These are phyloP conservation scores for Thecophora atra DNA, from an alignment of 2,888 invertebrate genomes.

Conservation along the genomic window DNA sequence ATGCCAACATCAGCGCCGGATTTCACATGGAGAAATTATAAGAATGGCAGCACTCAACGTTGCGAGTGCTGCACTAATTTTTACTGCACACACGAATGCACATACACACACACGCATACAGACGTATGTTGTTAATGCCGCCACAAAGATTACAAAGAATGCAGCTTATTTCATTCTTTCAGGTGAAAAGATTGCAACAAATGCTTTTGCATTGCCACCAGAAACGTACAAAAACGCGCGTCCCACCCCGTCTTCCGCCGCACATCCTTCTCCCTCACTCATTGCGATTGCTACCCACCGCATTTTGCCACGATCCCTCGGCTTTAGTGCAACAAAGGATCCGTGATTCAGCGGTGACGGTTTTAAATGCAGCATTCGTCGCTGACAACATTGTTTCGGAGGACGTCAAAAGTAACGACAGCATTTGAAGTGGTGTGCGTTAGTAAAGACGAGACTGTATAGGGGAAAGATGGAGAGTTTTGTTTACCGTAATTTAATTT, in stretches of 20 bases:
- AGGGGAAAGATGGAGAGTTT: too few species aligned
- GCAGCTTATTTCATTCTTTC: constrained; percentile 31
- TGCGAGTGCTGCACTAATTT: constrained; percentile 15
- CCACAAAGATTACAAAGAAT: constrained; percentile 8
- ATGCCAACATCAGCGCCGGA: neutral
- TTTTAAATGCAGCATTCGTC: neutral
- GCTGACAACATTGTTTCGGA: neutral
- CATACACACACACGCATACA: neutral
- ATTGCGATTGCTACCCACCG: neutral
- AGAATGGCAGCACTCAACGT: constrained; percentile 19
- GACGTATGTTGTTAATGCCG: neutral
- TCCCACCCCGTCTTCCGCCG: neutral
- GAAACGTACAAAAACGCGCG: neutral
- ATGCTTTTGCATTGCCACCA: neutral
- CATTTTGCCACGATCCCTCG: neutral
- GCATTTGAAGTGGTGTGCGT: too few species aligned
- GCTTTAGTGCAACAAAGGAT: neutral
- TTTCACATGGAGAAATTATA: neutral
- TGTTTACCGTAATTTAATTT: too few species aligned
- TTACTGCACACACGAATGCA: neutral
- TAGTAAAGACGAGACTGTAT: too few species aligned
- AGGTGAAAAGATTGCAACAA: constrained; percentile 33
- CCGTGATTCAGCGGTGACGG: neutral
- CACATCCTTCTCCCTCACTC: neutral
- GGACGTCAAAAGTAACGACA: neutral